Percentiles rank a stretch among this genome's conserved stretches.
Conservation (phyloP, 2,888 invertebrate genomes). For the Gerris lacustris region DNA sequence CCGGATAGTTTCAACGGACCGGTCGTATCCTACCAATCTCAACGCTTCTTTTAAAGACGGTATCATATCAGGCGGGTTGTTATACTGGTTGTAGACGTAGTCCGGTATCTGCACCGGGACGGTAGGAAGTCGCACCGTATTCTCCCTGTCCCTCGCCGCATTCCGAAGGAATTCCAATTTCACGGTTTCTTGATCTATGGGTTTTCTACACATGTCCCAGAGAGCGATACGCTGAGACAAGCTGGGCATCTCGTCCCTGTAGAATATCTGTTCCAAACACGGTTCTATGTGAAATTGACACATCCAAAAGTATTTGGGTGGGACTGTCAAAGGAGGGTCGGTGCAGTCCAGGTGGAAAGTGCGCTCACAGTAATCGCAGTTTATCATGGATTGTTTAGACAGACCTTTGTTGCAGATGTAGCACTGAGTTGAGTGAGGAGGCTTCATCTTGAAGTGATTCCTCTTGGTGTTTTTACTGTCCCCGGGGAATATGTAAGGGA, state of each 20-base stretch:
- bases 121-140: not conserved
- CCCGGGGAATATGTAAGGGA: slow-evolving; percentile 5
- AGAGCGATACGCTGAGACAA: slow-evolving; percentile 1
- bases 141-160: not conserved
- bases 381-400: not conserved
- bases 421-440: not conserved
- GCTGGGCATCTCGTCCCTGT: not conserved
- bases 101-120: not conserved
- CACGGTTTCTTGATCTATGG: not conserved
- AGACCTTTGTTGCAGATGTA: not conserved
- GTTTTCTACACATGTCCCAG: slow-evolving; percentile 8
- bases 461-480: not conserved
- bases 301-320: slow-evolving; percentile 6
- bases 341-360: slow-evolving; percentile 4
- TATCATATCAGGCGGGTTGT: not conserved
- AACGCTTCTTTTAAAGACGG: slow-evolving; percentile 9
- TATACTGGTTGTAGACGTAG: not conserved
- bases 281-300: slow-evolving; percentile 9
- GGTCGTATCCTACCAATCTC: not conserved
- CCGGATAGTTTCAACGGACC: not conserved
- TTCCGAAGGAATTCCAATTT: slow-evolving; percentile 6
- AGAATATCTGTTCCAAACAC: slow-evolving; percentile 5
- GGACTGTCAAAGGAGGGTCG: slow-evolving; percentile 4
- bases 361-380: slow-evolving; percentile 3
- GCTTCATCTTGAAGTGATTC: not conserved